A percentile compares a stretch with the other conserved stretches of the same genome.
Conservation (phyloP, 1,140 invertebrate species). For the Phocides pigmalion region DNA sequence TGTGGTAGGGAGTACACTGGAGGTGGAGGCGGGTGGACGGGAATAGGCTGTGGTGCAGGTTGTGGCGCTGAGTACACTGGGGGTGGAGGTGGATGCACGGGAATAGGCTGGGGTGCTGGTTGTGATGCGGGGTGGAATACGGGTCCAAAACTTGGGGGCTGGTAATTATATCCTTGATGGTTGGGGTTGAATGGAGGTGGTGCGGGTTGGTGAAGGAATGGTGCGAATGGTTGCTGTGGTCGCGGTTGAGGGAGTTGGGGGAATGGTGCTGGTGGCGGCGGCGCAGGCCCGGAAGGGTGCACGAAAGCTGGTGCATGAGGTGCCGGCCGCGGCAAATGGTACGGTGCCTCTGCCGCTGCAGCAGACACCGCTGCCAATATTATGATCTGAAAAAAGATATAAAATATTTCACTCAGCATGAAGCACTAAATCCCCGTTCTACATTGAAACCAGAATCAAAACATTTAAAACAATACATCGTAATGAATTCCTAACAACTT, state of each 20-base stretch:
- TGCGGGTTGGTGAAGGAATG: constrained; percentile 31
- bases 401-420: too few species aligned
- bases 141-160: constrained; percentile 35
- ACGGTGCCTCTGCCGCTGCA: constrained; percentile 66
- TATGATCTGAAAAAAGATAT: constrained; percentile 59
- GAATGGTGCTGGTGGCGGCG: constrained; percentile 24
- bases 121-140: constrained; percentile 15
- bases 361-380: constrained; percentile 61
- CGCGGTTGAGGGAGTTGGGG: constrained; percentile 25
- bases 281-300: constrained; percentile 39
- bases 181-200: constrained; percentile 24
- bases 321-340: constrained; percentile 63
- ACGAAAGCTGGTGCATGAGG: constrained; percentile 54
- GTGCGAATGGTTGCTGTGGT: constrained; percentile 9
- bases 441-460: background rate
- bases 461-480: background rate
- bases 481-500: constrained; percentile 10
- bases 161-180: constrained; percentile 45
- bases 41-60: constrained; percentile 27
- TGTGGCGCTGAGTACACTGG: constrained; percentile 14
- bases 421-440: too few species aligned
- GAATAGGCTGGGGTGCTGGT: constrained; percentile 25
- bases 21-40: constrained; percentile 17
- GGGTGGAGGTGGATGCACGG: constrained; percentile 10
- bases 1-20: background rate